Base-by-base conservation (phyloP, 2,113 vertebrate genomes). In the Ariopsis seemanni region DNA sequence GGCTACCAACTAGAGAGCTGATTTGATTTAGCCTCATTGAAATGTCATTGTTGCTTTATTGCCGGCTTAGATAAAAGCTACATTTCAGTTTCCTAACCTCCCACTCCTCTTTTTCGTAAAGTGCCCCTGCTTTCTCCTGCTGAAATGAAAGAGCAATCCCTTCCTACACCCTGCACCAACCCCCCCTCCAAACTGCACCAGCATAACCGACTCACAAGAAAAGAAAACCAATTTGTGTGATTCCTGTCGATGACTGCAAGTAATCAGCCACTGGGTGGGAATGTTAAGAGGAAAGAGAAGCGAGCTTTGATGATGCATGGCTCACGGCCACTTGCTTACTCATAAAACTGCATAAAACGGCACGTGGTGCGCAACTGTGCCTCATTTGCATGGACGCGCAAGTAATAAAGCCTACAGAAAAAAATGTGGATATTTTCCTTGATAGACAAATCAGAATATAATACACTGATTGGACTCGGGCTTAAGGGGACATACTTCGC, bases 221-320 rank as follows among this genome's bases (percentile, higher is more conserved):
- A 93, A 89, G 85, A 91, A 92, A 93, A 92, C 88, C 86, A 92
- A 91, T 91, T 90, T 92, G 88, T 86, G 87, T 86, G 86, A 78
- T 42, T 85, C 86, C 79, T 34, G 71, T 25, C 82, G 87, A 91
- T 86, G 85, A 71, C 71, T 9, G 58, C 14, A 17, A 63, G 50
- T 75, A 83, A 69, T 80, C 50, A 63, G 69, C 25, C 11, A 17
- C 52, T 50, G 63, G 53, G 7, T 42, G 11, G 22, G 34, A 48
- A 55, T 71, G 34, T 63, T 53, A 71, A 50, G 74, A 22, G 27
- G 63, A 27, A 15, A 67, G 12, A 60, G 79, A 72, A 72, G 78
- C 42, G 22, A 71, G 78, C 57, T 83, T 83, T 84, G 84, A 81
- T 82, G 83, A 88, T 63, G 55, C 34, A 34, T 65, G 55, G 57